A percentile compares a stretch with the other conserved stretches of the same genome.
Conservation (phyloP, 2,888 invertebrate species). For the Criorhina ranunculi region DNA sequence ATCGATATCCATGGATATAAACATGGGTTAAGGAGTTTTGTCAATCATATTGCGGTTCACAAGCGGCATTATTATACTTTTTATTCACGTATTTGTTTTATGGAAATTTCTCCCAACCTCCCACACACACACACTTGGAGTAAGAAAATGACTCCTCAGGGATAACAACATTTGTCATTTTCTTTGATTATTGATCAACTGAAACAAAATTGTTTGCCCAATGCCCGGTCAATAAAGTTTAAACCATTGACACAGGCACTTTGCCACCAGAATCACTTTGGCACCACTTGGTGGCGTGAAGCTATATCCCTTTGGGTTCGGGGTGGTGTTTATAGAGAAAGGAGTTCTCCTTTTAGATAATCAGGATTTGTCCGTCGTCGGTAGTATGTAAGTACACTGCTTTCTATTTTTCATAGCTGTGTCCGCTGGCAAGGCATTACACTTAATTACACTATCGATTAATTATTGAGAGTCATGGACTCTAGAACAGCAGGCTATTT, state of each 20-base stretch:
- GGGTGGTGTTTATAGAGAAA: not conserved
- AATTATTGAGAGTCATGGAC: slow-evolving; percentile 44
- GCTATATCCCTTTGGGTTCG: not conserved
- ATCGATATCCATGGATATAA: slow-evolving; percentile 27
- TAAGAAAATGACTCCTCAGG: not conserved
- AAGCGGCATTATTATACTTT: slow-evolving; percentile 22
- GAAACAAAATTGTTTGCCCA: slow-evolving; percentile 31
- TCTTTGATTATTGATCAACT: slow-evolving; percentile 63
- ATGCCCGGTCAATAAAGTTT: slow-evolving; percentile 28
- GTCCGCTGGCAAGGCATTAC: slow-evolving; percentile 49
- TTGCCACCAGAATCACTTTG: not conserved
- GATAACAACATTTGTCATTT: slow-evolving; percentile 30
- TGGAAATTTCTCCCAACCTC: slow-evolving; percentile 38
- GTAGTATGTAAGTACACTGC: not conserved
- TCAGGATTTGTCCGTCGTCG: not conserved
- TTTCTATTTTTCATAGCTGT: not conserved
- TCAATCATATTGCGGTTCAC: slow-evolving; percentile 31
- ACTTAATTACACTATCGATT: slow-evolving; percentile 66
- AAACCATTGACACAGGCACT: not conserved
- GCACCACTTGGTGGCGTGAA: not conserved
- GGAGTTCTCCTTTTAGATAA: slow-evolving; percentile 1
- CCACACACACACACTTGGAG: not conserved
- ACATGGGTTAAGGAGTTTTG: slow-evolving; percentile 11
- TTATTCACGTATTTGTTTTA: slow-evolving; percentile 20
- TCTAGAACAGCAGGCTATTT: not conserved